Evolutionary conservation across 1,140 invertebrate species (phyloP), one percentile per base, ranked within the genome.

Genomic region (Halyomorpha halys): DNA sequence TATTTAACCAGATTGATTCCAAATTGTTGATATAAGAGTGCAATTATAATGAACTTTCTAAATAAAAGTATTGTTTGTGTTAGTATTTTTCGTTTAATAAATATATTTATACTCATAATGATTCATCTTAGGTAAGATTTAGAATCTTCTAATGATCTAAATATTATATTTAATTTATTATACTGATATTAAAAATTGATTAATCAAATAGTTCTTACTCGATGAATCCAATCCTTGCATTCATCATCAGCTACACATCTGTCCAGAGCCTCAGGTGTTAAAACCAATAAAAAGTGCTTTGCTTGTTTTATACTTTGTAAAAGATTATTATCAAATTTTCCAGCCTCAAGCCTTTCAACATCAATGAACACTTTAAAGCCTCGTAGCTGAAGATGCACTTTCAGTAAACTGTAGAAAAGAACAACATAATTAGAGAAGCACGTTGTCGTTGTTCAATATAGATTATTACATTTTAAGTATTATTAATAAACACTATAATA

Each of bases 181-280:
- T 56, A 21, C 2, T 23, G 4, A 14, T 56, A 25, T 16, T 11
- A 27, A 27, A 15, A 56, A 49, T n/a, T 18, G n/a, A 11, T 49
- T 9, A 47, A 47, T 47, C 6, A 53, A n/a, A 23, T 15, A 44
- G 21, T 53, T 79, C 83, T 82, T 81, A 94, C 91, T 77, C 90
- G 86, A 76, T 99, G 97, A 59, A 99, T 94, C 97, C 97, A 99
- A 78, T 99, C 97, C 78, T 98, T 97, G 74, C 91, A 87, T 62
- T 98, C 94, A 21, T 76, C 80, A 74, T 99, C 97, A 25, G 85
- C 85, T 64, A 93, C 82, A 75, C 97, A 98, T 68, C 97, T 81
- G 69, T 99, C 95, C 51, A 99, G 76, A 27, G 97, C 92, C 69
- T 90, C 87, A 3, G 94, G 93, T 19, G 96, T 98, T 44, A 99